Conservation (phyloP, 1,140 invertebrate species). For the Pogonomyrmex californicus region DNA sequence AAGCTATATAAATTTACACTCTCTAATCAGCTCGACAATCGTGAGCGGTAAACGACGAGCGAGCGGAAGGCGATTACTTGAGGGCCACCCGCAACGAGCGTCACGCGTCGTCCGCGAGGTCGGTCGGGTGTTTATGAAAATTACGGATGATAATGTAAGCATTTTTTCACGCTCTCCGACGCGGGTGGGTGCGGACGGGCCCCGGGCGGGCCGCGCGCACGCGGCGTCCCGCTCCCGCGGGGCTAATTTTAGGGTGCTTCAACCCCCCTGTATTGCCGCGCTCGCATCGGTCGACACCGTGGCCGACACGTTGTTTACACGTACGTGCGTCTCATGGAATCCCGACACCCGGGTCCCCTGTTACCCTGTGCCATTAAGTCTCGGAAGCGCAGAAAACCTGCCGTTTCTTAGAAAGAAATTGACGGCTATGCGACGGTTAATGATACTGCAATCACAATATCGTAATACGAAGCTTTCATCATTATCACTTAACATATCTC, state of each 20-base stretch:
- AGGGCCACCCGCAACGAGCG: slow-evolving; percentile 83
- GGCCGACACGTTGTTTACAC: slow-evolving; percentile 22
- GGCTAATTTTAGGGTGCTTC: slow-evolving; percentile 87
- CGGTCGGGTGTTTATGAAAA: slow-evolving; percentile 83
- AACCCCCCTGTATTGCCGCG: slow-evolving; percentile 78
- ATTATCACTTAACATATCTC: too few relatives aligned
- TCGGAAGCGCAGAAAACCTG: slow-evolving; percentile 41
- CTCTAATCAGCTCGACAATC: background rate
- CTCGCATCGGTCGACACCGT: background rate
- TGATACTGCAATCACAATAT: too few relatives aligned
- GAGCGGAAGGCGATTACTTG: slow-evolving; percentile 38
- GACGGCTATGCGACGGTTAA: background rate
- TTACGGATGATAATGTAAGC: slow-evolving; percentile 87
- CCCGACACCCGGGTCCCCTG: slow-evolving; percentile 67
- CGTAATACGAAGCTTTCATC: too few relatives aligned
- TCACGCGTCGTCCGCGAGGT: slow-evolving; percentile 55
- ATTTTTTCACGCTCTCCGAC: slow-evolving; percentile 85
- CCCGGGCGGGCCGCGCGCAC: slow-evolving; percentile 62
- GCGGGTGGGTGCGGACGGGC: slow-evolving; percentile 75
- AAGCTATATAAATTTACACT: background rate
- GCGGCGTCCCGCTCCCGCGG: slow-evolving; percentile 73
- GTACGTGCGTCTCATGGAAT: slow-evolving; percentile 71
- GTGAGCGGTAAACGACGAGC: background rate
- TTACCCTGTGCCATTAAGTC: slow-evolving; percentile 65
- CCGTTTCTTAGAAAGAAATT: slow-evolving; percentile 66